Conservation (phyloP, 1,140 invertebrate genomes). For the Anoplophora glabripennis region DNA sequence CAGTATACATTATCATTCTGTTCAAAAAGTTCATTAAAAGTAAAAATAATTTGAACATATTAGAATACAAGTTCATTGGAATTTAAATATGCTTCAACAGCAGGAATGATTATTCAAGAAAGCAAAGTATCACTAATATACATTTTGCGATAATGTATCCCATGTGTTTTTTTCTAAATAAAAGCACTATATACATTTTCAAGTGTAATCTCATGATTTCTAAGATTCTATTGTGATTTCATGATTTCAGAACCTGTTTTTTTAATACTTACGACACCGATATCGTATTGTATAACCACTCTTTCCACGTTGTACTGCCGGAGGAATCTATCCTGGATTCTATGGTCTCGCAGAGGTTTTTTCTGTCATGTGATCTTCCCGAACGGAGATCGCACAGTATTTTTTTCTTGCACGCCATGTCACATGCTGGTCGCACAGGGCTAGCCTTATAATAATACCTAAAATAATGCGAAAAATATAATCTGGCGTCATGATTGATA, state of each 20-base stretch:
- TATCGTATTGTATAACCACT: constrained; percentile 82
- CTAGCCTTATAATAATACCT: constrained; percentile 89
- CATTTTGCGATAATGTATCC: too few species aligned
- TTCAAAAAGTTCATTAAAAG: too few species aligned
- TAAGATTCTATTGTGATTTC: constrained; percentile 1
- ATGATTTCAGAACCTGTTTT: background rate
- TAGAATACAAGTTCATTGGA: too few species aligned
- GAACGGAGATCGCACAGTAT: constrained; percentile 81
- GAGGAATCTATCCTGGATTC: constrained; percentile 75
- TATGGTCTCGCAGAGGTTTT: constrained; percentile 74
- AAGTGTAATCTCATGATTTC: too few species aligned
- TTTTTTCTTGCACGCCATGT: constrained; percentile 79
- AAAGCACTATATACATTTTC: background rate
- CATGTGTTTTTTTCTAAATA: too few species aligned
- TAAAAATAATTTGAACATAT: too few species aligned
- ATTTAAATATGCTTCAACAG: too few species aligned
- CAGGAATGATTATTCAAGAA: too few species aligned
- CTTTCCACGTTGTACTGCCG: constrained; percentile 71
- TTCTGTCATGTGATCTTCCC: constrained; percentile 81
- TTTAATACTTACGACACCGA: constrained; percentile 75
- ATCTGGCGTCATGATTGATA: background rate
- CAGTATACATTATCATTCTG: too few species aligned
- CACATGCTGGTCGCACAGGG: constrained; percentile 71
- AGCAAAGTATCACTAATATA: too few species aligned
- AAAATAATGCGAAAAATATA: background rate